Evolutionary conservation across 1,140 invertebrate species (phyloP).

Genomic region (Nomia melanderi): DNA sequence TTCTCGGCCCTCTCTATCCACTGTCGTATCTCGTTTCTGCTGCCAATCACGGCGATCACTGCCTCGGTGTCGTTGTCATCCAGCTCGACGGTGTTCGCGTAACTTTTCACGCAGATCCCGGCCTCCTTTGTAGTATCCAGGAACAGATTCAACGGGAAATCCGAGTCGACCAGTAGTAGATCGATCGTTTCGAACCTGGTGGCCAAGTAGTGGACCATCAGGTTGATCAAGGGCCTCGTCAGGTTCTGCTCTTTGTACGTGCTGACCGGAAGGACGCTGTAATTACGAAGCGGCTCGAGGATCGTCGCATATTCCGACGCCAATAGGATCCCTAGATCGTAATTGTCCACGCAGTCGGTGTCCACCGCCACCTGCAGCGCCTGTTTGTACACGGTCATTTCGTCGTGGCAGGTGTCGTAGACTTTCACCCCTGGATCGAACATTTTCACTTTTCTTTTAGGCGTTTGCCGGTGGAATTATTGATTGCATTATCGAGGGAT

Average conservation of each 20-base stretch:
- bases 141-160: constrained; percentile 56
- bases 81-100: constrained; percentile 42
- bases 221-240: constrained; percentile 64
- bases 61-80: constrained; percentile 54
- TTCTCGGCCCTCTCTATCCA: constrained; percentile 67
- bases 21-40: constrained; percentile 60
- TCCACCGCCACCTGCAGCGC: constrained; percentile 65
- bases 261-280: constrained; percentile 67
- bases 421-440: constrained; percentile 69
- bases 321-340: constrained; percentile 73
- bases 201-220: constrained; percentile 69
- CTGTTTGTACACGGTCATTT: constrained; percentile 71
- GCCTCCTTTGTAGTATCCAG: constrained; percentile 61
- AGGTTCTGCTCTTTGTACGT: constrained; percentile 69
- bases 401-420: constrained; percentile 76
- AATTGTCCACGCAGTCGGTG: constrained; percentile 69
- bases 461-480: too few relatives aligned
- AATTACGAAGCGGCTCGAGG: constrained; percentile 69
- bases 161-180: constrained; percentile 63
- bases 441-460: too few relatives aligned
- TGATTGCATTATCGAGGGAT: too few relatives aligned
- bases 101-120: constrained; percentile 73
- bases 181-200: constrained; percentile 69
- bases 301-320: constrained; percentile 62
- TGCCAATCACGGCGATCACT: constrained; percentile 68